phyloP scores from a whole-genome alignment of 2,888 invertebrate species.

The Anoplius nigerrimus region DNA sequence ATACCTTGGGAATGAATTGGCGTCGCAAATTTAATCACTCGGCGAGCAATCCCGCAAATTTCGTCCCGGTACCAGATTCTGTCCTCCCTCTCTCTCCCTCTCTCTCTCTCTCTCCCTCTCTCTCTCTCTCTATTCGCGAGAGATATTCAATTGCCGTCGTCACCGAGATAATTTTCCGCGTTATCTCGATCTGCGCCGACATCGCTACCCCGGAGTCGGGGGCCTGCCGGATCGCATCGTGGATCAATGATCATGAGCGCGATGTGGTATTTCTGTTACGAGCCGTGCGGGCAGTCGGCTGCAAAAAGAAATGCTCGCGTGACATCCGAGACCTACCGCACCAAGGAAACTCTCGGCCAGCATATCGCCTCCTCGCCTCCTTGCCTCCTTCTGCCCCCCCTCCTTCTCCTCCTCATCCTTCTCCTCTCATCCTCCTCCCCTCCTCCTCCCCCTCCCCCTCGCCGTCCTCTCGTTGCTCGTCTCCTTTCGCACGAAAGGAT shows the following conservation, averaged over 20 bases:
- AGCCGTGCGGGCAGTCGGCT: constrained; percentile 26
- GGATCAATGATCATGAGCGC: constrained; percentile 47
- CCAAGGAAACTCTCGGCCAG: constrained; percentile 31
- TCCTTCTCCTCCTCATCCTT: constrained; percentile 1
- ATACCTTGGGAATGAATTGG: too few species aligned
- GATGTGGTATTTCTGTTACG: constrained; percentile 41
- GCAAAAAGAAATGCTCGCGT: constrained; percentile 45
- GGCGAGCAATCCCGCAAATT: too few species aligned
- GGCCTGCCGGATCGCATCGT: constrained; percentile 15
- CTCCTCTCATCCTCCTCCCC: background rate
- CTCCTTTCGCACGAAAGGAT: constrained; percentile 12
- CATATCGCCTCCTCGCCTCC: background rate
- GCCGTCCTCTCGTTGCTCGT: background rate
- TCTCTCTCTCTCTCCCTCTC: too few species aligned
- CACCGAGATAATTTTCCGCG: background rate
- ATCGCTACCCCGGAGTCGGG: constrained; percentile 4
- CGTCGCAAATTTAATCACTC: too few species aligned
- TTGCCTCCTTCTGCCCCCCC: background rate
- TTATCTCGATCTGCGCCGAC: background rate
- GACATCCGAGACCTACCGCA: constrained; percentile 52
- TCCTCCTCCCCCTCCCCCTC: background rate
- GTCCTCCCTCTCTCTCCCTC: too few species aligned
- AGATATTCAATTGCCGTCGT: background rate
- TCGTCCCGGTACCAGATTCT: too few species aligned
- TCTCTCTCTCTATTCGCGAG: constrained; percentile 4